Percentiles rank a stretch among this genome's conserved stretches.
These are phyloP conservation scores for Cheirogaleus major DNA, from an alignment of 2,797 vertebrate species.

Conservation along the genomic window DNA sequence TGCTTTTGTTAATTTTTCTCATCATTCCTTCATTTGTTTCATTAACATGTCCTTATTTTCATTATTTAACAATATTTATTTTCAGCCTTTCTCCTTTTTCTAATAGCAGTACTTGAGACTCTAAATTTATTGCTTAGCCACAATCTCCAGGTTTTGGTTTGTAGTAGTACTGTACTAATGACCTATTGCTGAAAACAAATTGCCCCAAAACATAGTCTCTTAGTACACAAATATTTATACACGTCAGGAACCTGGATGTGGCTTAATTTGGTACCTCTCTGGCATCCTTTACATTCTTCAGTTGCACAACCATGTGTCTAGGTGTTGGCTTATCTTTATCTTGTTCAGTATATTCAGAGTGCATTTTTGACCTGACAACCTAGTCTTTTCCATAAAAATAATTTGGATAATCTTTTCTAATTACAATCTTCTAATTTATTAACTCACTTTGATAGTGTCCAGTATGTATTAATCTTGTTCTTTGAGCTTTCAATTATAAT, in stretches of 20 bases:
- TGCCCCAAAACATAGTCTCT: neutral
- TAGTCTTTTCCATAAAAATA: neutral
- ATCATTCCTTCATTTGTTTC: neutral
- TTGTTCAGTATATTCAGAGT: neutral
- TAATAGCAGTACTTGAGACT: neutral
- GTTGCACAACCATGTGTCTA: neutral
- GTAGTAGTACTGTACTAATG: neutral
- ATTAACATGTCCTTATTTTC: neutral
- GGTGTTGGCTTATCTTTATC: neutral
- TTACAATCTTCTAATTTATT: neutral
- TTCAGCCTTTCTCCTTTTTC: neutral
- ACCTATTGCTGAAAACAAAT: neutral
- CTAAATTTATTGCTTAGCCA: neutral
- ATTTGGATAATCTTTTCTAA: neutral
- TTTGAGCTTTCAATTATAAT: neutral
- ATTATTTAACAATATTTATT: neutral
- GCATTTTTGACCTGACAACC: neutral
- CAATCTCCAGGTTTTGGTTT: neutral
- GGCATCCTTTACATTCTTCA: neutral
- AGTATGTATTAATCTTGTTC: neutral
- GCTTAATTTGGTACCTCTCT: neutral
- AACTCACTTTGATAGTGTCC: neutral
- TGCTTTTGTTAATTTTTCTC: neutral
- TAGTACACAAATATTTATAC: neutral
- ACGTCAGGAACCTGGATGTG: neutral